Base-by-base conservation (phyloP, 2,113 vertebrate species). In the Corythornis madagascariensis region DNA sequence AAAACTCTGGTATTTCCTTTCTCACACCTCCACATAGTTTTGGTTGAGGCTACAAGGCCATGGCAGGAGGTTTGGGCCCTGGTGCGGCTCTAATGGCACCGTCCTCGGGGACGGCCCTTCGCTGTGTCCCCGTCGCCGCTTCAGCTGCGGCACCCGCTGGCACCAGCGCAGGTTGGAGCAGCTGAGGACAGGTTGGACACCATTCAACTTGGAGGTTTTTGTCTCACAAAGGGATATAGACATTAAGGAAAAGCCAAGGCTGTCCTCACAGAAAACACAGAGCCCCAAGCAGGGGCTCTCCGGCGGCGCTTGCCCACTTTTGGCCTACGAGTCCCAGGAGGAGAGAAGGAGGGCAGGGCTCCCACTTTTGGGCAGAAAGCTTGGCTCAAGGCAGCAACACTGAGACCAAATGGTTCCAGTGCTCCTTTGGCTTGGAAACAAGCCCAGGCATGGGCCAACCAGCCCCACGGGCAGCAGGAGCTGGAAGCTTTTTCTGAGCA, bases 391-490 rank as follows among this genome's bases (percentile, higher is more conserved):
- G 43, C 40, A 31, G 22, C 7, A 38, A 42, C 52, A 38, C 0
- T 0, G 1, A 55, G 9, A 56, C 42, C 13, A 28, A 84, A 53
- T 11, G 25, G 15, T 48, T 55, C 21, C 4, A 8, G 56, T 73
- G 55, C 10, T 50, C 25, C 1, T 22, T 38, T 16, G 72, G 75
- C 45, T 73, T 47, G 55, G 69, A 35, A 83, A 22, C 0, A 1
- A 92, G 50, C 80, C 59, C 55, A 33, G 53, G 53, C 4, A 2
- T 13, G 40, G 71, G 48, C 28, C 33, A 33, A 8, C 25, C 33
- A 45, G 20, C 33, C 48, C 28, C 3, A 0, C 0, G 0, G 53
- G n/a, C 52, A 16, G 55, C 3, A 1, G 55, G 85, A 63, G 56
- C 29, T 26, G 60, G 28, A 7, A 21, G 65, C 19, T 57, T 29